Evolutionary conservation across 35 echinoderm and acorn worm genomes (phyloP), one percentile per base, ranked within the genome.

Genomic region (Amphiura filiformis): DNA sequence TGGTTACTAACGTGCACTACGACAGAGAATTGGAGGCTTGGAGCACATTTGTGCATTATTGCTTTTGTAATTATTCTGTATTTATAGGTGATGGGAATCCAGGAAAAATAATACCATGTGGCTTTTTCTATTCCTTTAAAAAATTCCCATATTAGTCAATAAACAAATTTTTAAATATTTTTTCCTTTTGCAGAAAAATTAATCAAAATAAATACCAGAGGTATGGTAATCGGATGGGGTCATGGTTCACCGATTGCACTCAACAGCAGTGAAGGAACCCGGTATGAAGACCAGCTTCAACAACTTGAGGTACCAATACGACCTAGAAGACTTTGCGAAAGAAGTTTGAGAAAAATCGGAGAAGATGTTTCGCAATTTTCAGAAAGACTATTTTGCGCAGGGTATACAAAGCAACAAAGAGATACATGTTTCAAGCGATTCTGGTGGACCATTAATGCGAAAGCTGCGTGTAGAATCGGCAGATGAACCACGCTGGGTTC

Each of bases 371-470:
- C 76, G 30, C 96, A 94, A 70, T 98, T 94, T 36, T 94, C 96
- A 0, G 56, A 77, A 30, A 86, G 81, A 76, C 92, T 98, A 91
- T 98, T 98, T 64, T 98, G 96, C 38, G 96, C 96, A 13, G 96
- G 96, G 31, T 94, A 92, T 84, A 92, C 88, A 4, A 84, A 89
- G 22, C 92, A 92, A 41, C 84, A 38, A 23, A 41, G 70, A 36
- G 96, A 98, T 39, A 89, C 96, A 23, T 98, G 96, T 87, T 92
- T 78, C 92, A n/a, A n/a, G 96, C 20, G 96, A 98, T 56, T 98
- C 96, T 3, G 96, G 96, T 40, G 96, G 96, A 57, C 96, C 96
- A 9, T 81, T 98, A 56, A 94, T 98, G 92, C 52, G 96, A 0
- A 88, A 92, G 56, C 36, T 97, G 1, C 52, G 77, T 22, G 26